Evolutionary conservation across 2,797 vertebrate species (phyloP).

Genomic region (Eidolon dupreanum): DNA sequence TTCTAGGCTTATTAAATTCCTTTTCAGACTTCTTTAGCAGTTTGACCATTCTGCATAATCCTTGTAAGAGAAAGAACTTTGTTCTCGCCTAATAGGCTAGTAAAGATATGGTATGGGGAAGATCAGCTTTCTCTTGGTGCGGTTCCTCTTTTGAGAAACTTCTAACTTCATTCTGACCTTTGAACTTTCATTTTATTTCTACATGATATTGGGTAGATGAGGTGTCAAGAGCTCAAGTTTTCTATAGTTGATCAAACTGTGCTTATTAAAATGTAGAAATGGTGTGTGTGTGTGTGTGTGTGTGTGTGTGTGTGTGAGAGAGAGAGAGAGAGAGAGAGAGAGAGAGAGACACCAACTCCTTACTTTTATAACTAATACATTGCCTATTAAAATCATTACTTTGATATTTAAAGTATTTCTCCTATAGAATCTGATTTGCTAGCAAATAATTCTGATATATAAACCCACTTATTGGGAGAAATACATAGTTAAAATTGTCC

Average conservation of each 20-base stretch:
- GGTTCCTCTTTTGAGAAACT: background rate
- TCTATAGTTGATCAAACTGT: background rate
- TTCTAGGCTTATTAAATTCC: background rate
- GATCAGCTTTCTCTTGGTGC: background rate
- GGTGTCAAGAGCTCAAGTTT: background rate
- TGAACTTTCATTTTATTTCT: background rate
- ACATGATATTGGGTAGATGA: background rate
- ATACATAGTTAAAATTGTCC: background rate
- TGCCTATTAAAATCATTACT: slow-evolving; percentile 24
- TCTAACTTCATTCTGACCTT: background rate
- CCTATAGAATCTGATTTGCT: background rate
- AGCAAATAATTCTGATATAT: background rate
- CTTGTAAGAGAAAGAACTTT: background rate
- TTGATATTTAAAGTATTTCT: background rate
- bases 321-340: background rate
- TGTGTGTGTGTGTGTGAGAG: background rate
- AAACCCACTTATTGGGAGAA: background rate
- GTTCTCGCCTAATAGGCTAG: background rate
- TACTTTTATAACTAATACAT: background rate
- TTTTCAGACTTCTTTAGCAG: background rate
- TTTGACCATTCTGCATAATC: background rate
- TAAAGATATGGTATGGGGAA: background rate
- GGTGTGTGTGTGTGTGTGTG: background rate
- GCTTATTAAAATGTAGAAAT: background rate
- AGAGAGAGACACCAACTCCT: background rate